Percentiles rank a stretch among this genome's conserved stretches.
phyloP scores from a whole-genome alignment of 2,113 vertebrate genomes.

The Fregata magnificens region DNA sequence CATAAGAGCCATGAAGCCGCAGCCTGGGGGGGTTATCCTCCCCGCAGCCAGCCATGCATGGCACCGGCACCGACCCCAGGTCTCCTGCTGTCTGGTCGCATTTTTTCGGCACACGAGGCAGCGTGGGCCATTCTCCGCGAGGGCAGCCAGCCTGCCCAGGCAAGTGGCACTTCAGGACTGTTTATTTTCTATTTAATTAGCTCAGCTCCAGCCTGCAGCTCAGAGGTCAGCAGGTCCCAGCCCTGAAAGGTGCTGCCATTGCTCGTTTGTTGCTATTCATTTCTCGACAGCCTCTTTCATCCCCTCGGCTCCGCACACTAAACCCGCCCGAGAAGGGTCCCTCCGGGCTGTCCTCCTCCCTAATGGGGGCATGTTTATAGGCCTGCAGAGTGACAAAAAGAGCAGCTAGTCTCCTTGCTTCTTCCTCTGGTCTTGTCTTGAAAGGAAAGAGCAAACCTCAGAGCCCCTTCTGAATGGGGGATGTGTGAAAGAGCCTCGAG shows the following conservation, averaged over 20 bases:
- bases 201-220: neutral
- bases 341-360: neutral
- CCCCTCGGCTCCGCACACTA: rapidly evolving
- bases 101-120: neutral
- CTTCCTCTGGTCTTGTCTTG: neutral
- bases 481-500: neutral
- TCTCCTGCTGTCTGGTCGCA: neutral
- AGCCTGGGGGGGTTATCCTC: neutral
- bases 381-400: neutral
- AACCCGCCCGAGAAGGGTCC: neutral
- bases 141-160: neutral
- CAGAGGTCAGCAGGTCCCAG: neutral
- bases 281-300: neutral
- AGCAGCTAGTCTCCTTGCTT: neutral
- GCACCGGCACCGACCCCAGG: rapidly evolving
- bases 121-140: rapidly evolving
- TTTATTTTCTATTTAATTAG: neutral
- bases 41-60: rapidly evolving
- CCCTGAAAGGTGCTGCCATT: neutral
- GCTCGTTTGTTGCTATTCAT: neutral
- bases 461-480: neutral
- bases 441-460: neutral
- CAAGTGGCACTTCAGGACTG: neutral
- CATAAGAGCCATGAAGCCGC: rapidly evolving
- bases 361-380: neutral